Base-by-base conservation (phyloP, 1,140 invertebrate species). In the Meteorus sp. region DNA sequence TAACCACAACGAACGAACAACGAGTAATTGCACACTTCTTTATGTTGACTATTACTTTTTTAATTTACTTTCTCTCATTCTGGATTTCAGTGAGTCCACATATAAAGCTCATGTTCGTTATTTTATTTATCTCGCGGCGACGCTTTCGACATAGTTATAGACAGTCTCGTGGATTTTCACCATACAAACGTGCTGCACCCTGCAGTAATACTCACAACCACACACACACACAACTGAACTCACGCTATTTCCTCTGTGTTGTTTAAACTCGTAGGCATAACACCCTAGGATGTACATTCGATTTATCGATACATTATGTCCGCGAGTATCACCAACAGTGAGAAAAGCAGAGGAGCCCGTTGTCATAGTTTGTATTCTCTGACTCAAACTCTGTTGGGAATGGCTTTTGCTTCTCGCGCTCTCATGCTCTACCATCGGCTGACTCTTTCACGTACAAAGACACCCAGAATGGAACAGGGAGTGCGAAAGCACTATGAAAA, bases 21-120 rank as follows among this genome's bases (percentile, higher is more conserved):
- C n/a, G n/a, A n/a, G n/a, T n/a, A n/a, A n/a, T n/a, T n/a, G n/a
- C n/a, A n/a, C n/a, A n/a, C 29, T 7, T 33, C 29, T 33, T 7
- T 33, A 11, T 33, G 29, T 33, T 7, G 11, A 33, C 6, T n/a
- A 39, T n/a, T n/a, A 39, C 13, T 5, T 20, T 19, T 22, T 47
- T 47, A 25, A 6, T 47, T 27, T 22, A 23, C 7, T 31, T 19
- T 52, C 20, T 17, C 20, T 9, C 11, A 52, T 19, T 22, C 19
- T 25, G 50, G 20, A 52, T 35, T 37, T 37, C 13, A 39, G 8
- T 22, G 2, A 35, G 50, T 52, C 50, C 22, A 19, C 31, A n/a
- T n/a, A n/a, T n/a, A n/a, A n/a, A 33, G 33, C 50, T 52, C 31
- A 31, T n/a, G n/a, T 52, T 52, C 27, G 19, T 52, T 52, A 52